Evolutionary conservation across 1,140 invertebrate genomes (phyloP), one percentile per base, ranked within the genome.

Genomic region (Oryctes rhinoceros): DNA sequence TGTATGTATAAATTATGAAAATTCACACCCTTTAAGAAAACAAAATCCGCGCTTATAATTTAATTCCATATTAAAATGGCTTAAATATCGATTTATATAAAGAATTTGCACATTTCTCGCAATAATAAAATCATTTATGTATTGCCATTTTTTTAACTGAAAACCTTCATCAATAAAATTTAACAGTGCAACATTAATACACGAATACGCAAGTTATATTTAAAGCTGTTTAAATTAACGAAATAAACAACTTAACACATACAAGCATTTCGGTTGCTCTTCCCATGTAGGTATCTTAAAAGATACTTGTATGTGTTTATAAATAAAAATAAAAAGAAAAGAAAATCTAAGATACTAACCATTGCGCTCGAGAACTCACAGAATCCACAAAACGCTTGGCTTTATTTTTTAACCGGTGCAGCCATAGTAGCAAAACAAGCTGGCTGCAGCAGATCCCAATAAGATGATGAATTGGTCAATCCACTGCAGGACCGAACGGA

Each of bases 401-500:
- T 82, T 67, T 76, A 76, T 79, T 79, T 62, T 59, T 44, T 71
- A 81, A 83, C 59, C 74, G 81, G 83, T 83, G 84, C 83, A 82
- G 84, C 83, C 83, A 85, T 87, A 86, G 86, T 86, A 87, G 85
- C 86, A 87, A 30, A 84, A 79, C 18, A 76, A 75, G 76, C 77
- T 81, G 83, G 83, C 85, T 85, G 87, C 87, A 86, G 85, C 84
- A 87, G 87, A 83, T 83, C 79, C 81, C 82, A 83, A 80, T 81
- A 78, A 15, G 24, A 47, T 79, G 74, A 65, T 81, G 78, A 79
- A 80, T 80, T 78, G 53, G 75, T 79, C 44, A 81, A 85, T 83
- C 83, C 84, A 85, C 84, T 84, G 83, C 85, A 84, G 83, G 86
- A 87, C 86, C 86, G 85, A 86, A 82, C 84, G 84, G 85, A 87